These are phyloP conservation scores for Metridium senile DNA, from an alignment of 92 coral and sea anemone genomes.

Conservation along the genomic window DNA sequence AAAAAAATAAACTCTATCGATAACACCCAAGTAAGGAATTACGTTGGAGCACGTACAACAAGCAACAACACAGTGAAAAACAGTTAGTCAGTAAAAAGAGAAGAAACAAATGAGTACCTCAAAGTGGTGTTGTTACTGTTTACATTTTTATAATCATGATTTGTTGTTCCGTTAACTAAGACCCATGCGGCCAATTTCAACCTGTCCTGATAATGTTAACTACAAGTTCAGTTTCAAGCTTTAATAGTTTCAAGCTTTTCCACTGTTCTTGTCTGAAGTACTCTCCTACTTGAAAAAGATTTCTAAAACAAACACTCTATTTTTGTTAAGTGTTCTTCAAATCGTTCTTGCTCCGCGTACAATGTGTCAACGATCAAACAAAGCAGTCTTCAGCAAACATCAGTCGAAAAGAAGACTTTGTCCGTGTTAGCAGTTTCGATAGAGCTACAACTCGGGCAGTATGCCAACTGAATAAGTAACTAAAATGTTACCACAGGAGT, in stretches of 20 bases:
- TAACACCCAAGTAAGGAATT: neutral
- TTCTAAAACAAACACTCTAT: conserved; percentile 25
- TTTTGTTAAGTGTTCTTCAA: neutral
- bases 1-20: neutral
- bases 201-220: no score
- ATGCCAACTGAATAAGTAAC: neutral
- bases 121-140: no score
- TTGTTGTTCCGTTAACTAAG: no score
- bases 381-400: conserved; percentile 4
- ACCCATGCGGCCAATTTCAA: no score
- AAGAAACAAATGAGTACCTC: no score
- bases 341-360: neutral
- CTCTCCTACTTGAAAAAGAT: conserved; percentile 15
- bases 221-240: neutral
- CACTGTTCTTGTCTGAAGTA: neutral
- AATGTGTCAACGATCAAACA: conserved; percentile 10
- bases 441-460: neutral
- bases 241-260: neutral
- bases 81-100: neutral
- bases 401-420: neutral
- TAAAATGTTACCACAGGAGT: no score
- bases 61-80: neutral
- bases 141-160: no score
- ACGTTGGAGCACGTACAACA: neutral
- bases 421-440: neutral